Conservation (phyloP, 2,888 invertebrate genomes). For the Ophioninae sp. region DNA sequence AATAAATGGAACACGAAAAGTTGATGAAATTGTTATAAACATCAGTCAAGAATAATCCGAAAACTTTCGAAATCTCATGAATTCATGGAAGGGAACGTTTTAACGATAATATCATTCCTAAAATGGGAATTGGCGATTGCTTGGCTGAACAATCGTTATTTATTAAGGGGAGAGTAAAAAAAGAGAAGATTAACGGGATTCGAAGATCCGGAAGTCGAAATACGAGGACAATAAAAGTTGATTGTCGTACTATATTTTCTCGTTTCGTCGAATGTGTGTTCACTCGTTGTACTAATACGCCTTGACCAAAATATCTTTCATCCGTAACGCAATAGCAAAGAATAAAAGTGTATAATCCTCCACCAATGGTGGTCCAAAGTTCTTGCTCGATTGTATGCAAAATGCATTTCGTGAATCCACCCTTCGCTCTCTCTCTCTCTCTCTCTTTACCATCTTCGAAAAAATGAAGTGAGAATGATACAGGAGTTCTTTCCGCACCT, state of each 20-base stretch:
- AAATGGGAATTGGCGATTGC: not conserved
- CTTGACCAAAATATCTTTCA: slow-evolving; percentile 71
- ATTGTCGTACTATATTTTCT: slow-evolving; percentile 15
- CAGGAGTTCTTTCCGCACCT: slow-evolving; percentile 59
- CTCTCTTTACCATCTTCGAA: slow-evolving; percentile 9
- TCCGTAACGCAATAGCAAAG: slow-evolving; percentile 63
- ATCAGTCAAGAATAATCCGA: not conserved
- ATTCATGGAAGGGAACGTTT: not conserved
- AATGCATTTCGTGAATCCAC: slow-evolving; percentile 69
- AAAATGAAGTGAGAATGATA: slow-evolving; percentile 56
- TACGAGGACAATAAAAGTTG: not conserved
- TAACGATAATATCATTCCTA: not conserved
- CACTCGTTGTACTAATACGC: slow-evolving; percentile 53
- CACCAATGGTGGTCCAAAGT: slow-evolving; percentile 40
- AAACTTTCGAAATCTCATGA: not conserved
- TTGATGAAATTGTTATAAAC: too few species aligned
- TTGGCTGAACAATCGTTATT: not conserved
- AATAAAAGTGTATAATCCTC: slow-evolving; percentile 16
- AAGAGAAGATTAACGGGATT: not conserved
- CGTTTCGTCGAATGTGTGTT: slow-evolving; percentile 1
- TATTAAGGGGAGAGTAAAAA: not conserved
- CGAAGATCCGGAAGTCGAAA: slow-evolving; percentile 20
- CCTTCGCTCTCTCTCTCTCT: not conserved
- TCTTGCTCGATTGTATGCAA: slow-evolving; percentile 73
- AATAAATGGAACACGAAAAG: too few species aligned